These are phyloP conservation scores for Oncorhynchus mykiss DNA, from an alignment of 2,113 vertebrate species.

Conservation along the genomic window DNA sequence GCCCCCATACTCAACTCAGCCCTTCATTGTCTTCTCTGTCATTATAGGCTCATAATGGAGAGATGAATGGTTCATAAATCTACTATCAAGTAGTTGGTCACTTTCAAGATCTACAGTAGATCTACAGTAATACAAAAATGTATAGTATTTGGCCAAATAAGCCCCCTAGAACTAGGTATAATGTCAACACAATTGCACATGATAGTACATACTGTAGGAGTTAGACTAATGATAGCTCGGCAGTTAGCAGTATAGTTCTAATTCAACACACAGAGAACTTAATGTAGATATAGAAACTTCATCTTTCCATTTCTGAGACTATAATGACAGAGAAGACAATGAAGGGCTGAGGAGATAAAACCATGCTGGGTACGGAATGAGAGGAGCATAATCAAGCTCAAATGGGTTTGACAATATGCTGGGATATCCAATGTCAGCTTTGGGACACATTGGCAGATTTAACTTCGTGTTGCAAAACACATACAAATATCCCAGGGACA, in stretches of 20 bases:
- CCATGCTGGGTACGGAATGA: neutral
- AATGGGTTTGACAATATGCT: neutral
- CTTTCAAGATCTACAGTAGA: no score
- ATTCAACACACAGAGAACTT: no score
- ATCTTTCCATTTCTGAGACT: neutral
- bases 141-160: no score
- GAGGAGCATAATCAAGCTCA: neutral
- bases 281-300: neutral
- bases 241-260: no score
- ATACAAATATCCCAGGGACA: no score
- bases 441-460: neutral
- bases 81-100: no score
- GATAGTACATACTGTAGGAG: neutral
- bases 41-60: slow-evolving; percentile 1
- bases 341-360: neutral
- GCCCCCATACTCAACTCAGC: no score
- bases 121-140: no score
- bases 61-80: neutral
- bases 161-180: no score
- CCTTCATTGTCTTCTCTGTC: neutral
- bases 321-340: neutral
- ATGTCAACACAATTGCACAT: no score
- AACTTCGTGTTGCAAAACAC: no score
- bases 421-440: neutral
- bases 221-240: neutral